A percentile compares a stretch with the other conserved stretches of the same genome.
phyloP scores from a whole-genome alignment of 1,140 invertebrate species.

The Drosophila obscura region DNA sequence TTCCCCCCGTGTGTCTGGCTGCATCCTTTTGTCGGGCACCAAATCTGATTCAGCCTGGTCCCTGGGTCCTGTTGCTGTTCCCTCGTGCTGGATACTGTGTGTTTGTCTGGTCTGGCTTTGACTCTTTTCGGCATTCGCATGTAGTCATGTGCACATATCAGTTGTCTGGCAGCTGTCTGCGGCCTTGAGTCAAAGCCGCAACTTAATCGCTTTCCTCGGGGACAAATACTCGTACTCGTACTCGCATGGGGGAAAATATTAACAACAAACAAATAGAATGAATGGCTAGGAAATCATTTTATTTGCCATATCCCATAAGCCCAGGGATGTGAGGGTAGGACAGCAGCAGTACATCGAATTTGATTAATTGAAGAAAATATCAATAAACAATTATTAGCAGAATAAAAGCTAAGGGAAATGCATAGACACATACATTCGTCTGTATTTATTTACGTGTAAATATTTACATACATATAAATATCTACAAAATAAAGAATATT shows the following conservation, averaged over 20 bases:
- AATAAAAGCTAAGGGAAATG: too few species aligned
- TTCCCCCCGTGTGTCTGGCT: conserved; percentile 26
- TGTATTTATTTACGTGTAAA: too few species aligned
- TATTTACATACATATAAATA: too few species aligned
- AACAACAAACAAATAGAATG: conserved; percentile 49
- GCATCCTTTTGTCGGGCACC: conserved; percentile 60
- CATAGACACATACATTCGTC: too few species aligned
- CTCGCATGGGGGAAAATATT: conserved; percentile 16
- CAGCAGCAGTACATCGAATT: too few species aligned
- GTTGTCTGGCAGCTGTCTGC: conserved; percentile 82
- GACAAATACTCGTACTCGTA: not conserved
- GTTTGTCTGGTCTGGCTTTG: conserved; percentile 51
- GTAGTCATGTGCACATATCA: conserved; percentile 80
- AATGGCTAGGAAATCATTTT: conserved; percentile 52
- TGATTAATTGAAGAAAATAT: too few species aligned
- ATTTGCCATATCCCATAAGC: conserved; percentile 51
- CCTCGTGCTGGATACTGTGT: conserved; percentile 5
- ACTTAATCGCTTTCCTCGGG: conserved; percentile 66
- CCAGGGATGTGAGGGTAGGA: too few species aligned
- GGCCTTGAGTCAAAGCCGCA: conserved; percentile 78
- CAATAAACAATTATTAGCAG: too few species aligned
- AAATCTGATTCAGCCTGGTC: conserved; percentile 50
- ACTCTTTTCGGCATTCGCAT: conserved; percentile 48
- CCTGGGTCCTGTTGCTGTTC: conserved; percentile 25
- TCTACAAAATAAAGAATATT: too few species aligned